Base-by-base conservation (phyloP, 2,888 invertebrate species). In the Cyrtodaria siliqua region DNA sequence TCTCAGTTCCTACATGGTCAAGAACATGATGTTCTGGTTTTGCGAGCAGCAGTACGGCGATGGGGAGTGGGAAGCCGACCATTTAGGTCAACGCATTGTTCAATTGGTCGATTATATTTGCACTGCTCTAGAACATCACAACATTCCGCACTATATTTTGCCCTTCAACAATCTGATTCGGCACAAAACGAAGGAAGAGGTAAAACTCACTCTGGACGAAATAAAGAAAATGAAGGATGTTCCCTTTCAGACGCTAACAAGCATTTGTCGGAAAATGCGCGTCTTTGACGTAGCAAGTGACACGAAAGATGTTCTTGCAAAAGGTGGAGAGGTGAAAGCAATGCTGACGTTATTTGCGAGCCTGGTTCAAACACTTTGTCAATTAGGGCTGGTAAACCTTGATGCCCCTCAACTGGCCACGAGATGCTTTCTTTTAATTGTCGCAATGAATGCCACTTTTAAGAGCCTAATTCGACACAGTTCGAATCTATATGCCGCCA, bases 11-110 rank as follows among this genome's bases (percentile, higher is more conserved):
- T 82, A 82, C 55, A 78, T 78, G 56, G 72, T 82, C 9, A 82
- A 82, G 49, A 82, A 78, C 38, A 78, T 78, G 75, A 75, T 82
- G 78, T 82, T 78, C 44, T 82, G 78, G 72, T 78, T 75, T 24
- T 82, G 81, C 60, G 81, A 82, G 47, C 78, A 82, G 50, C 55
- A 64, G 44, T 63, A 72, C 23, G 74, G 72, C 14, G 26, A 33
- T 0, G 53, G 44, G 8, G 72, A 72, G 20, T 82, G 81, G 81
- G 27, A 56, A 1, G 56, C 66, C 2, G 72, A 72, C 1, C 20
- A 53, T 1, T 44, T 71, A 16, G 81, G 81, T 23, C 57, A 72
- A 16, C 40, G 69, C n/a, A 75, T 82, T 20, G 9, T 77, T 4
- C 50, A 73, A 16, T 55, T 81, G 12, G 40, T 81, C 2, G 68